Base-by-base conservation (phyloP, 2,113 vertebrate genomes). In the Hypocryptadius cinnamomeus region DNA sequence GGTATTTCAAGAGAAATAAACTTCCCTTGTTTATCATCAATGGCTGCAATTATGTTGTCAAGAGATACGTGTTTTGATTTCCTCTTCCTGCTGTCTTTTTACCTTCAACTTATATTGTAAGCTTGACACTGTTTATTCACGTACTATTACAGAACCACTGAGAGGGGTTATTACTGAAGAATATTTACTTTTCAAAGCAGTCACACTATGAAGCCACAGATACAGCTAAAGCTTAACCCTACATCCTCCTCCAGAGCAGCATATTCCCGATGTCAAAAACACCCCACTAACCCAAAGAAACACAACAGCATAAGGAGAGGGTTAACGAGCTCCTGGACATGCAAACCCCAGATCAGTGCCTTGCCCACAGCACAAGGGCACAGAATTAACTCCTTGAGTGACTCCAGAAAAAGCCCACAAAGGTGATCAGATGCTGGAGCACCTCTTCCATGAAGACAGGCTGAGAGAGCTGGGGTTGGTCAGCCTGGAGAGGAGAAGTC, bases 11-110 rank as follows among this genome's bases (percentile, higher is more conserved):
- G 72, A 63, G 76, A 95, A 95, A 93, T 61, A 93, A 92, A 79
- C 69, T 78, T 64, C 56, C 44, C 87, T 69, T 95, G 91, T 94
- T 96, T 96, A 95, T 80, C 81, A 70, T 31, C 85, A 91, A 51
- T 61, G 77, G 65, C 91, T 92, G 76, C 87, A 95, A 95, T 96
- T 94, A 92, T 31, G 79, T 31, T 93, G 88, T 94, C 95, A 95
- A 90, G 76, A 48, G 68, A 64, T 5, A 87, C 72, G 68, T 84
- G 87, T 79, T 96, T 95, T 88, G 76, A 94, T 80, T 94, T 93
- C 69, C 72, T 84, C 69, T 84, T 95, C 79, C 82, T 92, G 60
- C 82, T 80, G 79, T 64, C 85, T 91, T 84, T 90, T 57, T 90
- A 92, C 61, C 42, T 78, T 79, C 94, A 87, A 50, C 80, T 78